Base-by-base conservation (phyloP, 2,113 vertebrate species). In the Caranx melampygus region DNA sequence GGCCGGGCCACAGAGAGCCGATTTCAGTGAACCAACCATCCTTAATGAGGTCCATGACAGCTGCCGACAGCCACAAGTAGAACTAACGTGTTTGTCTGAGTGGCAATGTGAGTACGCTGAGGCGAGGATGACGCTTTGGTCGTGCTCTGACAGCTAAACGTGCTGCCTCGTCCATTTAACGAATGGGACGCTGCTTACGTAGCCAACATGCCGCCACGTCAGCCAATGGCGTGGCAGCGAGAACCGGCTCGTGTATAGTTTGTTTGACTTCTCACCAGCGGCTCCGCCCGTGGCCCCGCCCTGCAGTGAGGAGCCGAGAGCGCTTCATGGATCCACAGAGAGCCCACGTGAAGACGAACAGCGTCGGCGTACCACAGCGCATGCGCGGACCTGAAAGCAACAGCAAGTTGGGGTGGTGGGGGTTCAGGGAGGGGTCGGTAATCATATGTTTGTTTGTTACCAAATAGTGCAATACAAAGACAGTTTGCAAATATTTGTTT, bases 21-120 rank as follows among this genome's bases (percentile, higher is more conserved):
- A 95, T 96, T 84, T 99, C 97, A 3, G 96, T 97, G 90, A 99
- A 98, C 97, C 97, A 98, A n/a, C 97, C 97, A 69, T 97, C 96
- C 72, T 94, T 96, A 72, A 97, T 95, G 86, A 87, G 90, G 72
- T 96, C 94, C 95, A 95, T 96, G 6, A 42, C 85, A 66, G 51
- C 58, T 55, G 6, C 21, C 70, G 2, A 10, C 65, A 18, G 52
- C 72, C 59, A 71, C 73, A 42, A 40, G 69, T 51, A 47, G 33
- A 6, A 65, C 60, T 21, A 85, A 70, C 75, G 88, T 60, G 90
- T 84, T 55, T 77, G 26, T 51, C 72, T 79, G 60, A 59, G 86
- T 72, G 74, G 74, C 86, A 83, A 37, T 26, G 81, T 65, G 82
- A 73, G 54, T 49, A 15, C 71, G 13, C 54, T 45, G 51, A 72